Base-by-base conservation (phyloP, 2,797 vertebrate species). In the Onychomys leucogaster region DNA sequence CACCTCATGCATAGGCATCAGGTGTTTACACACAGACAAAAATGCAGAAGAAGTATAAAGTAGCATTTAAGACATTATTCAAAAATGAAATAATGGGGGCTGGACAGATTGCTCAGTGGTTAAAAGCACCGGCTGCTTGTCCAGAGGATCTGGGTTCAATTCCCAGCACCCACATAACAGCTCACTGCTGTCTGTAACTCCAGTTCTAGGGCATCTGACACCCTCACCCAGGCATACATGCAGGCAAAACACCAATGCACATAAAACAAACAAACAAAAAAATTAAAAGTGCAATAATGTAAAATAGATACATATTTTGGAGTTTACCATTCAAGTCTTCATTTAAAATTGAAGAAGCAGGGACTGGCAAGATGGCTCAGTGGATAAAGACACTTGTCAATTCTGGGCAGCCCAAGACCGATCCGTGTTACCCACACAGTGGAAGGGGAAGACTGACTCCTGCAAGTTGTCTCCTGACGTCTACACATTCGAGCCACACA, bases 31-130 rank as follows among this genome's bases (percentile, higher is more conserved):
- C 16, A 69, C 0, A 63, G 81, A 87, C 5, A 77, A 93, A 95
- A 87, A 78, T 49, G 61, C 85, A 78, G 46, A 96, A 92, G 43
- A 67, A 65, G 23, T 23, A 84, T 43, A 0, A 4, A 89, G 96
- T 84, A 94, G 97, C 87, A 76, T 83, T 89, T 73, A 95, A 97
- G 87, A 88, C n/a, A 37, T 71, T 87, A 21, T n/a, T 69, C n/a
- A 49, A 71, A 34, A 73, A 73, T 25, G 21, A 25, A 41, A 73
- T 41, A 41, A 75, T 75, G 71, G 41, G 71, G 37, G 10, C 37
- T 75, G 21, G 69, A 37, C 7, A 19, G 17, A 71, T 71, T 17
- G n/a, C 21, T 71, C 19, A 23, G 69, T 71, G n/a, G n/a, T 37
- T 71, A 71, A 71, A 19, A 37, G 69, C n/a, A 23, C 8, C 37